phyloP scores from a whole-genome alignment of 2,888 invertebrate species.

The Phragmatobia fuliginosa region DNA sequence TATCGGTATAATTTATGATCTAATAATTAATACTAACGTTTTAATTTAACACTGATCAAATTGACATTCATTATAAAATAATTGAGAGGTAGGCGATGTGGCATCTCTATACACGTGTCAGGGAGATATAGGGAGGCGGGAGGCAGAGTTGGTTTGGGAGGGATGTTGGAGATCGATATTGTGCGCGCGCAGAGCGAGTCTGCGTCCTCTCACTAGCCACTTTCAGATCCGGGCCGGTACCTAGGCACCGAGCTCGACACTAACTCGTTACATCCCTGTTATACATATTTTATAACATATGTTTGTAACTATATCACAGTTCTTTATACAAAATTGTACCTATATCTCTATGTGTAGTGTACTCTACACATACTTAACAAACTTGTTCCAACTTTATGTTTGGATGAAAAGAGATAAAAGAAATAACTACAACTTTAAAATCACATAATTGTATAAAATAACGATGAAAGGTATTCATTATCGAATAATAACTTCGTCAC shows the following conservation, averaged over 20 bases:
- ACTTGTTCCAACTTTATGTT: not conserved
- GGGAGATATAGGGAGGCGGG: constrained; percentile 47
- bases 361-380: not conserved
- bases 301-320: not conserved
- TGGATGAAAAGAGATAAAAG: too few relatives aligned
- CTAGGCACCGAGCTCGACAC: constrained; percentile 44
- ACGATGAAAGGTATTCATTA: not conserved
- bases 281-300: constrained; percentile 4
- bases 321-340: not conserved
- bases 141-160: constrained; percentile 46
- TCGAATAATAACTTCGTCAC: too few relatives aligned
- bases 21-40: not conserved
- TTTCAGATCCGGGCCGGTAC: constrained; percentile 61
- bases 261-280: constrained; percentile 28
- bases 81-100: constrained; percentile 65
- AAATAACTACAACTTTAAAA: not conserved
- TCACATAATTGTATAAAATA: not conserved
- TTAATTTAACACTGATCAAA: constrained; percentile 14
- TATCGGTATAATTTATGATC: not conserved
- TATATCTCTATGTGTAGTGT: too few relatives aligned
- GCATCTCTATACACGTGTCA: constrained; percentile 66
- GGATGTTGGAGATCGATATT: constrained; percentile 74
- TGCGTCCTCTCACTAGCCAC: constrained; percentile 52
- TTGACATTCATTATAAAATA: constrained; percentile 54
- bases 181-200: constrained; percentile 71